Conservation (phyloP, 2,797 vertebrate genomes). For the Muraenolepis orangiensis region DNA sequence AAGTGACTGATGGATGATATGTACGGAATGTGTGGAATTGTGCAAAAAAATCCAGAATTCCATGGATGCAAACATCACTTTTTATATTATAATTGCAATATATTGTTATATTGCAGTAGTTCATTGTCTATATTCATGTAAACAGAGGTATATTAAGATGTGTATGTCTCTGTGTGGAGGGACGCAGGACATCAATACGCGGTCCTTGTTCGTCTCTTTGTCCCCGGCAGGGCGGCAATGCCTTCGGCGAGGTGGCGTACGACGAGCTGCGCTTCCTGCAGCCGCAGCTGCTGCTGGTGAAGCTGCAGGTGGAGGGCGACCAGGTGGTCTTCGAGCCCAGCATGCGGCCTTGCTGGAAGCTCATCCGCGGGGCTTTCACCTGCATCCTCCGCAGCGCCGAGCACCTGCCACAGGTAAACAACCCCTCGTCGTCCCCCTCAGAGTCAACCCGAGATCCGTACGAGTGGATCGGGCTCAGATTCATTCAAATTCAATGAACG, state of each 20-base stretch:
- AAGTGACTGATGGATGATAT: too few relatives aligned
- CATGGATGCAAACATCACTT: too few relatives aligned
- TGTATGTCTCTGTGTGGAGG: not conserved
- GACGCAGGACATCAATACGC: too few relatives aligned
- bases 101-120: too few relatives aligned
- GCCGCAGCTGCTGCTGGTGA: slow-evolving; percentile 77
- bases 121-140: not conserved
- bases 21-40: too few relatives aligned
- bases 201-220: too few relatives aligned
- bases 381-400: slow-evolving; percentile 80
- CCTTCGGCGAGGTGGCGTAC: slow-evolving; percentile 79
- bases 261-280: slow-evolving; percentile 72
- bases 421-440: too few relatives aligned
- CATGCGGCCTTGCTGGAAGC: slow-evolving; percentile 79
- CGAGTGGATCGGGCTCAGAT: too few relatives aligned
- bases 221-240: slow-evolving; percentile 82
- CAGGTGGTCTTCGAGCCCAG: slow-evolving; percentile 79
- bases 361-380: slow-evolving; percentile 75
- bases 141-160: not conserved
- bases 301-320: slow-evolving; percentile 70
- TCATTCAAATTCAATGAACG: too few relatives aligned
- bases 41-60: too few relatives aligned
- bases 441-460: not conserved
- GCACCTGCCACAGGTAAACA: slow-evolving; percentile 81
- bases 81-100: too few relatives aligned